These are phyloP conservation scores for Numenius phaeopus DNA, from an alignment of 2,797 vertebrate genomes.

Conservation along the genomic window DNA sequence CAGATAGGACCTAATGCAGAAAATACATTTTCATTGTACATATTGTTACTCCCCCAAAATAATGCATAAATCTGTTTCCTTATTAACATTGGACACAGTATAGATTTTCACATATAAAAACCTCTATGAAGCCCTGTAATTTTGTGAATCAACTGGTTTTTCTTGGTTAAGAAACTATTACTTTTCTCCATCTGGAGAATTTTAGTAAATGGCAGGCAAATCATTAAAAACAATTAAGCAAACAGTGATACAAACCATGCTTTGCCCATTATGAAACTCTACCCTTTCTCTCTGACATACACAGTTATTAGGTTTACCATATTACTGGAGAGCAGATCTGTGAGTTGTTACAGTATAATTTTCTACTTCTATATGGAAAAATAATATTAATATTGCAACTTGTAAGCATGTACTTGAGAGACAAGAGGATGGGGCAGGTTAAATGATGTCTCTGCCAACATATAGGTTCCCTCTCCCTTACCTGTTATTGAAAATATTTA, in stretches of 20 bases:
- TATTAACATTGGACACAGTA: not conserved
- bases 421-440: not conserved
- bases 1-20: not conserved
- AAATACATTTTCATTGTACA: not conserved
- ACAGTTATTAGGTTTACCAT: not conserved
- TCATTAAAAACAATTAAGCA: not conserved
- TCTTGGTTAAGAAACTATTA: not conserved
- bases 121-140: not conserved
- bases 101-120: not conserved
- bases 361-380: not conserved
- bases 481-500: not conserved
- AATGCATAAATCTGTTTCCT: not conserved
- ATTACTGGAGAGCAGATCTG: not conserved
- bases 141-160: not conserved
- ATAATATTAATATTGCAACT: not conserved
- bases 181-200: not conserved
- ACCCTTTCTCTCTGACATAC: not conserved
- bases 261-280: not conserved
- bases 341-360: not conserved
- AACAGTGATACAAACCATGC: constrained; percentile 1
- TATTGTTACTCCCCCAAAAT: not conserved
- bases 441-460: not conserved
- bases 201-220: constrained; percentile 29
- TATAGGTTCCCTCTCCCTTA: not conserved
- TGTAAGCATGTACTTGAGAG: not conserved